These are phyloP conservation scores for Simalia tracyae DNA, from an alignment of 2,797 vertebrate genomes.

Conservation along the genomic window DNA sequence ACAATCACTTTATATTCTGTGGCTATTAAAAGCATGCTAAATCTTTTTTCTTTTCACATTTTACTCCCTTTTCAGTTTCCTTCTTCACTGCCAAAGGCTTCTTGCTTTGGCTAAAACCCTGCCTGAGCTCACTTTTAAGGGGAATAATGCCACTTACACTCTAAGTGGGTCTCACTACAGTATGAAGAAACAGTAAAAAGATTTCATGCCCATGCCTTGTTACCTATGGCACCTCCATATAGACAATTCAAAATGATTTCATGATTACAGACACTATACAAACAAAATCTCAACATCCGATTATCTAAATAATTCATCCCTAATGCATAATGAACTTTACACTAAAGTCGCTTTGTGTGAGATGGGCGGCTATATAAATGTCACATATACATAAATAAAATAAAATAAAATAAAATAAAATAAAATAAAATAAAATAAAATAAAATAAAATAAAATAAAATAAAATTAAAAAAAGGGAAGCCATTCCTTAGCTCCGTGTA, in stretches of 20 bases:
- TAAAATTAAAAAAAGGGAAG: no score
- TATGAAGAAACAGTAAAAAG: neutral
- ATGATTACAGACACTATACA: no score
- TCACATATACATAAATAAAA: no score
- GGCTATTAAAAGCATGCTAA: neutral
- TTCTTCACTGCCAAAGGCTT: no score
- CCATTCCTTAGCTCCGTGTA: neutral
- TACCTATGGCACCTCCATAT: neutral
- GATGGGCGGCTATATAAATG: no score
- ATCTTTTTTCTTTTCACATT: no score
- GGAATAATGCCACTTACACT: neutral
- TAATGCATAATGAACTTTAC: neutral
- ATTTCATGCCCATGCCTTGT: neutral
- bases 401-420: no score
- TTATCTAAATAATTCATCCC: no score
- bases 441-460: no score
- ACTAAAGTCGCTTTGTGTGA: neutral
- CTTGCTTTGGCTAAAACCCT: no score
- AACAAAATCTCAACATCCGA: no score
- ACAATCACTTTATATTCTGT: neutral
- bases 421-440: no score
- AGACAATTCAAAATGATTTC: neutral
- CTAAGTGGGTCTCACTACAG: neutral
- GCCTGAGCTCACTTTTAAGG: neutral
- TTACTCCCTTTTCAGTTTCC: neutral